Percentiles rank a stretch among this genome's conserved stretches.
phyloP scores from a whole-genome alignment of 1,140 invertebrate species.

The Agrilus planipennis region DNA sequence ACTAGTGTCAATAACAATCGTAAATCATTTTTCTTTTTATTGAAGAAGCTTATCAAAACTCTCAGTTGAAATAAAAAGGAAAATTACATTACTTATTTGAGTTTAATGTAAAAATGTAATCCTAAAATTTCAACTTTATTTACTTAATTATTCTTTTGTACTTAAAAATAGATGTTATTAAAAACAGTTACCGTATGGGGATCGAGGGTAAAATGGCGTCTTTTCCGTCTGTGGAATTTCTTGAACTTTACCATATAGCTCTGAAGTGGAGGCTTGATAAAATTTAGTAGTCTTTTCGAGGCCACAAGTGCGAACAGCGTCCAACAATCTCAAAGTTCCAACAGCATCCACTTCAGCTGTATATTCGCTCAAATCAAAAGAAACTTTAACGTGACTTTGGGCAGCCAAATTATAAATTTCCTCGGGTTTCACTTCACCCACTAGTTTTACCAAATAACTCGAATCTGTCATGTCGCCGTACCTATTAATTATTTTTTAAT shows the following conservation, averaged over 20 bases:
- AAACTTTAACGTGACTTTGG: conserved; percentile 98
- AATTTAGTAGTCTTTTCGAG: conserved; percentile 78
- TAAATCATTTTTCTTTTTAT: too few relatives aligned
- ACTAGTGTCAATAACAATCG: too few relatives aligned
- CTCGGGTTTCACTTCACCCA: conserved; percentile 66
- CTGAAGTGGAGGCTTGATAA: conserved; percentile 98
- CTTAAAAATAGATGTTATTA: too few relatives aligned
- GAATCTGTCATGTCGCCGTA: conserved; percentile 99
- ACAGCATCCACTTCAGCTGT: conserved; percentile 98
- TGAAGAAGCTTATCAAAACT: too few relatives aligned
- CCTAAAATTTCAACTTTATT: too few relatives aligned
- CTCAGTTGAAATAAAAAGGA: too few relatives aligned
- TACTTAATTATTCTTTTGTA: not conserved
- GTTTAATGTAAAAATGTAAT: too few relatives aligned
- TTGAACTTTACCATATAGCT: conserved; percentile 94
- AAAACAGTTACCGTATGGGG: conserved; percentile 98
- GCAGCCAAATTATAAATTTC: conserved; percentile 99
- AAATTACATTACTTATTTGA: too few relatives aligned
- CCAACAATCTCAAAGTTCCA: conserved; percentile 86
- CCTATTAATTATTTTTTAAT: conserved; percentile 84
- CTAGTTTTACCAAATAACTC: conserved; percentile 93
- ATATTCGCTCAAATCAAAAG: conserved; percentile 96
- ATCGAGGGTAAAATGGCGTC: conserved; percentile 97
- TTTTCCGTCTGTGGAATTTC: conserved; percentile 96
- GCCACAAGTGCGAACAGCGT: conserved; percentile 89